Conservation (phyloP, 2,113 vertebrate species). For the Microcebus jonahi region DNA sequence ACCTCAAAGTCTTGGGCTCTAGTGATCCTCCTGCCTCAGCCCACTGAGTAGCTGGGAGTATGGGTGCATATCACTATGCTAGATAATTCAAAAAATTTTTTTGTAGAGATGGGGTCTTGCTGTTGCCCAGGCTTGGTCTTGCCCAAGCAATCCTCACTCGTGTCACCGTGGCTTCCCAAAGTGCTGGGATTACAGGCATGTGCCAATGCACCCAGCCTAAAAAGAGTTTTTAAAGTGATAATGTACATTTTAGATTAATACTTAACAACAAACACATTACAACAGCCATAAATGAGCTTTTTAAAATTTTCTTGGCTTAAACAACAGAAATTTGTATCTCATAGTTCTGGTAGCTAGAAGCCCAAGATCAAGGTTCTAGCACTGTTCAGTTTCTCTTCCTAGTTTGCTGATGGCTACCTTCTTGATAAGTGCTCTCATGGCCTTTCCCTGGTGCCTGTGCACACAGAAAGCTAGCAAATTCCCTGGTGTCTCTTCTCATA, state of each 20-base stretch:
- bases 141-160: too few relatives aligned
- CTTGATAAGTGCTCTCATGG: neutral
- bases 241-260: neutral
- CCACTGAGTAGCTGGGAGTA: too few relatives aligned
- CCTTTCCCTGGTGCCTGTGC: neutral
- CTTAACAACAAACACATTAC: neutral
- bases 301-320: neutral
- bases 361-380: neutral
- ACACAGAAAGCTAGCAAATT: neutral
- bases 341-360: neutral
- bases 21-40: too few relatives aligned
- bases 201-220: too few relatives aligned
- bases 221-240: neutral
- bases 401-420: neutral
- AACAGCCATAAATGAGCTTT: neutral
- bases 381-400: neutral
- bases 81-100: too few relatives aligned
- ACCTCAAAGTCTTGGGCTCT: too few relatives aligned
- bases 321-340: neutral
- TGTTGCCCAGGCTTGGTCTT: too few relatives aligned
- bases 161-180: too few relatives aligned
- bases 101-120: too few relatives aligned
- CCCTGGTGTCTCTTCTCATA: neutral
- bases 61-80: too few relatives aligned
- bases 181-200: too few relatives aligned